A percentile compares a stretch with the other conserved stretches of the same genome.
These are phyloP conservation scores for Scrobipalpa atriplicella DNA, from an alignment of 2,888 invertebrate genomes.

Conservation along the genomic window DNA sequence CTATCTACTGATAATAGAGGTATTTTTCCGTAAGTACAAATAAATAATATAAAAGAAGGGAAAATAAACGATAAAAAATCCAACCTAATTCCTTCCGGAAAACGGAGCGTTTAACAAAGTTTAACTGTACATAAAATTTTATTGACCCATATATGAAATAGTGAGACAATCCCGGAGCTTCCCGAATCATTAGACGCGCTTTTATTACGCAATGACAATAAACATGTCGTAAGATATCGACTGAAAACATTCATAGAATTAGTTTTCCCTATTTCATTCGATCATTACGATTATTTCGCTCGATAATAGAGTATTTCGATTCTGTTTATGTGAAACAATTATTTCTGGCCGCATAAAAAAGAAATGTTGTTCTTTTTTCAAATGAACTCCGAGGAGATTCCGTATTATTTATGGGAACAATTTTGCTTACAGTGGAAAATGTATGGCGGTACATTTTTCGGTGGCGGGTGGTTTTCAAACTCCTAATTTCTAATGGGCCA, in stretches of 20 bases:
- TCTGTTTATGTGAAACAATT: constrained; percentile 54
- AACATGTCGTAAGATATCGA: constrained; percentile 80
- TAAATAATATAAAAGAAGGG: constrained; percentile 18
- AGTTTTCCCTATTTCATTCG: constrained; percentile 64
- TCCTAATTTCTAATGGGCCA: constrained; percentile 83
- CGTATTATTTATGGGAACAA: constrained; percentile 76
- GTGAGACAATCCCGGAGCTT: constrained; percentile 75
- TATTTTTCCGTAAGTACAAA: background rate
- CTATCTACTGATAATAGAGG: too few species aligned
- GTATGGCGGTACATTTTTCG: constrained; percentile 77
- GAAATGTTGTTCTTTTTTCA: constrained; percentile 22
- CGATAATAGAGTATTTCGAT: constrained; percentile 56
- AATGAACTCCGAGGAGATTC: constrained; percentile 32
- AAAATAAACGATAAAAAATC: constrained; percentile 22
- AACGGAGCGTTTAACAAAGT: constrained; percentile 73
- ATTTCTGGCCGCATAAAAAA: constrained; percentile 34
- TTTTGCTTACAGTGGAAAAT: constrained; percentile 74
- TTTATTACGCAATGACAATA: constrained; percentile 80
- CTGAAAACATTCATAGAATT: constrained; percentile 79
- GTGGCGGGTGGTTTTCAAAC: constrained; percentile 59
- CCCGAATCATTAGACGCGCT: constrained; percentile 79
- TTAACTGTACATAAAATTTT: constrained; percentile 82
- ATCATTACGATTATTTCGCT: constrained; percentile 72
- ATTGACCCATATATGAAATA: constrained; percentile 81
- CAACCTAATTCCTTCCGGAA: constrained; percentile 40